phyloP scores from a whole-genome alignment of 2,113 vertebrate genomes.

The Phyllostomus hastatus region DNA sequence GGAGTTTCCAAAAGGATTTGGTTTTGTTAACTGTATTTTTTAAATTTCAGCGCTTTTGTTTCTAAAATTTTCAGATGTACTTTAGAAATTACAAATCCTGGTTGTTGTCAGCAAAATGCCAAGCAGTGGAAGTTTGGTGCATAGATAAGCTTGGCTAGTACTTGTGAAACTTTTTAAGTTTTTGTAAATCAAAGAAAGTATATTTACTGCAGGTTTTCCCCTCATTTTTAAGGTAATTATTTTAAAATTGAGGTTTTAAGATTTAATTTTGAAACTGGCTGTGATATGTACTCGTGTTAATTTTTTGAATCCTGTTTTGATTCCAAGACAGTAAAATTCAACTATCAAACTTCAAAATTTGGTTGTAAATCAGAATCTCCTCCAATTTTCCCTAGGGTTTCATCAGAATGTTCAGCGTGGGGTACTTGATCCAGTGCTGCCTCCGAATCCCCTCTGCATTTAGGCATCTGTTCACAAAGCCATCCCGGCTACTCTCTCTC shows the following conservation, averaged over 20 bases:
- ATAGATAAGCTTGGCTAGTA: not conserved
- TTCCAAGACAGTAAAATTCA: slow-evolving; percentile 13
- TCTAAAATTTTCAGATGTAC: slow-evolving; percentile 57
- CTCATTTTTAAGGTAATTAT: slow-evolving; percentile 20
- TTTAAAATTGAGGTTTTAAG: slow-evolving; percentile 51
- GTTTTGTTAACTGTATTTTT: slow-evolving; percentile 55
- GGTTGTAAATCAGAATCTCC: slow-evolving; percentile 37
- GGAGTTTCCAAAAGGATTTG: slow-evolving; percentile 34
- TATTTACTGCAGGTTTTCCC: not conserved
- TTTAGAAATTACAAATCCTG: slow-evolving; percentile 64
- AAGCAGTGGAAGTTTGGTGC: slow-evolving; percentile 56
- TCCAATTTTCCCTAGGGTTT: slow-evolving; percentile 88
- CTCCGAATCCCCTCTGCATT: slow-evolving; percentile 95
- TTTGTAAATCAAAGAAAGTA: slow-evolving; percentile 48
- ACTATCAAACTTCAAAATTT: not conserved
- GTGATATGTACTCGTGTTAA: slow-evolving; percentile 22
- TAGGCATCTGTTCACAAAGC: slow-evolving; percentile 93
- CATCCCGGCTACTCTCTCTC: slow-evolving; percentile 91
- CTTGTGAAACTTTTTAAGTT: slow-evolving; percentile 40
- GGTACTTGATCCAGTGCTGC: slow-evolving; percentile 98
- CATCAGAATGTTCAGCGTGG: slow-evolving; percentile 97
- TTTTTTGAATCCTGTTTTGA: not conserved
- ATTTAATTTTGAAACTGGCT: slow-evolving; percentile 16
- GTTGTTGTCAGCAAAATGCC: slow-evolving; percentile 57
- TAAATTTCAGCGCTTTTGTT: slow-evolving; percentile 39